Conservation (phyloP, 2,888 invertebrate genomes). For the Sycophila texana region DNA sequence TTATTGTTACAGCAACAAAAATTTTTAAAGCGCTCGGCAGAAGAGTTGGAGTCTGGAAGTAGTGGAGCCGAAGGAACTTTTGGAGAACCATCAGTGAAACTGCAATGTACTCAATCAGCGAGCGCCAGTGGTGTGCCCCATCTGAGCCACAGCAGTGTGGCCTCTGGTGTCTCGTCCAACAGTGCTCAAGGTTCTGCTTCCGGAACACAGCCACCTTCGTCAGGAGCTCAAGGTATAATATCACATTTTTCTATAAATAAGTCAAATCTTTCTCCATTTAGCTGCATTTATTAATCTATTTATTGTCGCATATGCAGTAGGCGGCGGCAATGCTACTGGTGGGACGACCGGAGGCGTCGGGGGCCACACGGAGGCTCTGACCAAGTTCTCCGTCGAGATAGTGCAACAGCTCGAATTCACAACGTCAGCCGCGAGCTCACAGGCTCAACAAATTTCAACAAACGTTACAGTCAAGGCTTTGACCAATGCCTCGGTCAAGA, state of each 20-base stretch:
- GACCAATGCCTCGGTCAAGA: constrained; percentile 82
- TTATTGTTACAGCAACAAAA: constrained; percentile 85
- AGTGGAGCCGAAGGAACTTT: constrained; percentile 75
- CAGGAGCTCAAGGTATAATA: constrained; percentile 35
- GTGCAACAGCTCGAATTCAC: constrained; percentile 94
- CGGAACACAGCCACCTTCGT: constrained; percentile 17
- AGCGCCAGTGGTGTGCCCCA: constrained; percentile 64
- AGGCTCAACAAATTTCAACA: constrained; percentile 92
- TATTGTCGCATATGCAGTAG: not conserved
- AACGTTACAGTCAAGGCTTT: constrained; percentile 93
- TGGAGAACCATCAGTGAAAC: constrained; percentile 87
- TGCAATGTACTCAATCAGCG: constrained; percentile 79
- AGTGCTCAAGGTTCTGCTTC: constrained; percentile 1
- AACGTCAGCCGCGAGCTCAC: constrained; percentile 89
- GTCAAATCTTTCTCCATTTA: not conserved
- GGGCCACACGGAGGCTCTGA: constrained; percentile 71
- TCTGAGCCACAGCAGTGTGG: constrained; percentile 63
- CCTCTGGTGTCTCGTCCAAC: constrained; percentile 13
- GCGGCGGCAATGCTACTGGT: constrained; percentile 60
- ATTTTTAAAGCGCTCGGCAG: constrained; percentile 85
- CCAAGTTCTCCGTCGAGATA: constrained; percentile 94
- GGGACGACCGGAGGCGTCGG: constrained; percentile 60
- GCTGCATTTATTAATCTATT: not conserved
- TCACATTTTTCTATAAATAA: not conserved
- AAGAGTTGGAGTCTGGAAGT: constrained; percentile 79